Percentiles rank a stretch among this genome's conserved stretches.
Evolutionary conservation across 2,113 vertebrate genomes (phyloP).

Genomic region (Sinocyclocheilus maitianheensis): DNA sequence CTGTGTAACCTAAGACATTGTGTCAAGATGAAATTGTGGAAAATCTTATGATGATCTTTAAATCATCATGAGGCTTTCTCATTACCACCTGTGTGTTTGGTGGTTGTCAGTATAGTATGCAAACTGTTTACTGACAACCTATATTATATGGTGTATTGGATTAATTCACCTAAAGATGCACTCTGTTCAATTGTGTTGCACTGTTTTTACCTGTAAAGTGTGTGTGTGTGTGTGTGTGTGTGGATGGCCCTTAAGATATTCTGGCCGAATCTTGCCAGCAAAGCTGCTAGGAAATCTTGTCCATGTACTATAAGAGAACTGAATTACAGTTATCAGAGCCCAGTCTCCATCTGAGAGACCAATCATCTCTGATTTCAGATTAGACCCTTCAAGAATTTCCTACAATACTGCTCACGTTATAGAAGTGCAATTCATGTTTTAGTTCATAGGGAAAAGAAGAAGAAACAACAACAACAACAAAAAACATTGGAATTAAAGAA

Average conservation of each 20-base stretch:
- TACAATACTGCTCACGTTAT: not conserved
- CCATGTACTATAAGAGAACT: too few species aligned
- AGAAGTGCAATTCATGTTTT: conserved; percentile 1
- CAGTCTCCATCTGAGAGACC: conserved; percentile 3
- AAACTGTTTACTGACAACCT: not conserved
- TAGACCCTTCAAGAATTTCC: not conserved
- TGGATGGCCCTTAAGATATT: not conserved
- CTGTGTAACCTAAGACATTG: too few species aligned
- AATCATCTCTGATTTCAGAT: conserved; percentile 28
- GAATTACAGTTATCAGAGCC: conserved; percentile 35
- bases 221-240: not conserved
- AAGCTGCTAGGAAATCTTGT: not conserved
- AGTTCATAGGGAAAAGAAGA: not conserved
- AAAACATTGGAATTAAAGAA: too few species aligned
- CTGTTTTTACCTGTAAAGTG: not conserved
- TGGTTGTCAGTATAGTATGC: not conserved
- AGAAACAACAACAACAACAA: not conserved
- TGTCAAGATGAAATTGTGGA: too few species aligned
- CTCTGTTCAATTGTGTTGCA: not conserved
- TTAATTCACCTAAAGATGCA: not conserved
- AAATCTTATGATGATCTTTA: not conserved
- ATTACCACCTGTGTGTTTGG: not conserved
- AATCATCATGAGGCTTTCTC: not conserved
- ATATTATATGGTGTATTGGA: not conserved
- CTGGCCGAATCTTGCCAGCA: not conserved